Conservation (phyloP, 2,888 invertebrate genomes). For the Leucophora obtusa region DNA sequence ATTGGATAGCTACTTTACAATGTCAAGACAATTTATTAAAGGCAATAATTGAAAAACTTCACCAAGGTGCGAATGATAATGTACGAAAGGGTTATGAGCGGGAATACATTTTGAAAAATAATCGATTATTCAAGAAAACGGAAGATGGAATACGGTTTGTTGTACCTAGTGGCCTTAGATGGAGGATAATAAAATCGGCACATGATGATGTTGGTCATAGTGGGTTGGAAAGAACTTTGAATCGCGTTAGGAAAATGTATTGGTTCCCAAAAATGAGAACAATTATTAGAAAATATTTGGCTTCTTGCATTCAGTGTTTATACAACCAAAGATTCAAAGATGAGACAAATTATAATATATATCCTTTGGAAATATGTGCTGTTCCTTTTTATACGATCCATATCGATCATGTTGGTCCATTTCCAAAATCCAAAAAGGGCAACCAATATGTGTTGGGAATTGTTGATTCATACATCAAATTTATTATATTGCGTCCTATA, state of each 20-base stretch:
- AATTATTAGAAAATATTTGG: slow-evolving; percentile 51
- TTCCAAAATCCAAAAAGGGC: too few relatives aligned
- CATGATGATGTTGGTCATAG: slow-evolving; percentile 53
- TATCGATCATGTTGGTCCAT: too few relatives aligned
- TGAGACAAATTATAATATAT: slow-evolving; percentile 44
- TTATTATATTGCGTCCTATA: slow-evolving; percentile 48
- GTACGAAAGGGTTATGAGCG: too few relatives aligned
- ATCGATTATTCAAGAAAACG: slow-evolving; percentile 34
- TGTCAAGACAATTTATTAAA: slow-evolving; percentile 12
- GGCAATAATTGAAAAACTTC: too few relatives aligned
- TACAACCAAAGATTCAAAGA: slow-evolving; percentile 52
- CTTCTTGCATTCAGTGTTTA: slow-evolving; percentile 52
- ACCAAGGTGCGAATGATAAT: too few relatives aligned
- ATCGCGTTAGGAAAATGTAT: too few relatives aligned
- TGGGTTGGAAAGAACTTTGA: slow-evolving; percentile 45
- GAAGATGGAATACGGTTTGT: slow-evolving; percentile 34
- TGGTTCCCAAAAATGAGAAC: slow-evolving; percentile 31
- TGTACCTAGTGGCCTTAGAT: slow-evolving; percentile 29
- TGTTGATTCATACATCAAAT: slow-evolving; percentile 42
- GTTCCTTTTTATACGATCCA: too few relatives aligned
- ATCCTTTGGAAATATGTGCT: slow-evolving; percentile 48
- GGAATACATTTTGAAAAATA: too few relatives aligned
- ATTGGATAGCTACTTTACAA: slow-evolving; percentile 51
- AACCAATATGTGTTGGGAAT: too few relatives aligned
- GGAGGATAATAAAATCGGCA: slow-evolving; percentile 41